A percentile compares a stretch with the other conserved stretches of the same genome.
Conservation (phyloP, 2,113 vertebrate species). For the Xyliphius kryptos region DNA sequence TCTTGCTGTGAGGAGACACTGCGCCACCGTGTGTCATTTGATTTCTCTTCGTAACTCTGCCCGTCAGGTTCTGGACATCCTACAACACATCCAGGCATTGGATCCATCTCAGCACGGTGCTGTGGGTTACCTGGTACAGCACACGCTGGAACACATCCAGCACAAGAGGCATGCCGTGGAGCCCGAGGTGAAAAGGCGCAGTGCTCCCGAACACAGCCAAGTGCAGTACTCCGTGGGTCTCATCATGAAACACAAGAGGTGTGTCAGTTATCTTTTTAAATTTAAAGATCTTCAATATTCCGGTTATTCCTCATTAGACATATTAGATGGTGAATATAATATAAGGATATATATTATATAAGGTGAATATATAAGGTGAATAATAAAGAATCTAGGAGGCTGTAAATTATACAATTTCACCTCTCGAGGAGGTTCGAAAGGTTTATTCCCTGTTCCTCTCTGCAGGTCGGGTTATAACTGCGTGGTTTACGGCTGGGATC, state of each 20-base stretch:
- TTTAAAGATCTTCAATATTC: too few relatives aligned
- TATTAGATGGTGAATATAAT: too few relatives aligned
- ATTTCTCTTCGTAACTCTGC: too few relatives aligned
- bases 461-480: slow-evolving; percentile 88
- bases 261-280: too few relatives aligned
- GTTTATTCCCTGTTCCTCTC: neutral
- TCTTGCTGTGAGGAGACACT: too few relatives aligned
- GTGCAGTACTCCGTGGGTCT: slow-evolving; percentile 87
- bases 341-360: too few relatives aligned
- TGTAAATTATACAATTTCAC: too few relatives aligned
- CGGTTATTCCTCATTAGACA: too few relatives aligned
- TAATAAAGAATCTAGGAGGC: too few relatives aligned
- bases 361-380: too few relatives aligned
- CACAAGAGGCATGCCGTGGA: slow-evolving; percentile 82
- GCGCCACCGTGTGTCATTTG: too few relatives aligned
- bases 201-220: slow-evolving; percentile 77
- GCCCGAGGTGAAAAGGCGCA: slow-evolving; percentile 80
- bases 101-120: slow-evolving; percentile 93
- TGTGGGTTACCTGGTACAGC: slow-evolving; percentile 90
- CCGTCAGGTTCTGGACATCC: slow-evolving; percentile 87
- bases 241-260: slow-evolving; percentile 97
- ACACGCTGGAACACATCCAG: slow-evolving; percentile 93
- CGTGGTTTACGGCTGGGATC: slow-evolving; percentile 95
- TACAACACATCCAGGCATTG: slow-evolving; percentile 92
- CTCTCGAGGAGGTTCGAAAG: too few relatives aligned